Evolutionary conservation across 2,113 vertebrate species (phyloP), one percentile per base, ranked within the genome.

Genomic region (Danionella cerebrum): DNA sequence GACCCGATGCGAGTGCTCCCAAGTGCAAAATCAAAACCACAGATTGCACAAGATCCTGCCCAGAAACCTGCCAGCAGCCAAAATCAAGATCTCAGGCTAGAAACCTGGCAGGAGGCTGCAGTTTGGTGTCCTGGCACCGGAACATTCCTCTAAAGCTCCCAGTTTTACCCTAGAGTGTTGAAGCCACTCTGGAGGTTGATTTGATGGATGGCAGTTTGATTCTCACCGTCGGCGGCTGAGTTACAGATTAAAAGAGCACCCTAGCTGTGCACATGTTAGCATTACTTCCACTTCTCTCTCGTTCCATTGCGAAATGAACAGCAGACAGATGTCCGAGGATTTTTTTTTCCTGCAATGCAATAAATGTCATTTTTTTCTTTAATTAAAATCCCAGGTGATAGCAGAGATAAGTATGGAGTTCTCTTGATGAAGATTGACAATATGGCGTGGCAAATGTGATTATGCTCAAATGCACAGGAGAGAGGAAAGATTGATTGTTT

Each of bases 281-380:
- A n/a, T n/a, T n/a, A n/a, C n/a, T n/a, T 78, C 83, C 70, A 53
- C 76, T 64, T 70, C 80, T 86, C 82, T 80, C 84, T 24, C 74
- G 78, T 76, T 86, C 87, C 85, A 81, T 79, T 75, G 78, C 78
- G 85, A 76, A 85, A 86, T 87, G 85, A 85, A 83, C 78, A 77
- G 67, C 70, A 80, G 79, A 81, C 83, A 84, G 83, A 82, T 84
- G 83, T 85, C 84, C 78, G 74, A 82, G 66, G 70, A 77, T 76
- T 75, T 65, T 76, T 76, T 36, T 25, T 24, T 2, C 67, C 25
- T 69, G 72, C 67, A 39, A 51, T 38, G 72, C 74, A 82, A 82
- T 58, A 62, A 69, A 60, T n/a, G 58, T 65, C 36, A 72, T 64
- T 62, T 75, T 78, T 62, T 68, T 58, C 42, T n/a, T n/a, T n/a